Conservation (phyloP, 1,140 invertebrate species). For the Lepidurus packardi region DNA sequence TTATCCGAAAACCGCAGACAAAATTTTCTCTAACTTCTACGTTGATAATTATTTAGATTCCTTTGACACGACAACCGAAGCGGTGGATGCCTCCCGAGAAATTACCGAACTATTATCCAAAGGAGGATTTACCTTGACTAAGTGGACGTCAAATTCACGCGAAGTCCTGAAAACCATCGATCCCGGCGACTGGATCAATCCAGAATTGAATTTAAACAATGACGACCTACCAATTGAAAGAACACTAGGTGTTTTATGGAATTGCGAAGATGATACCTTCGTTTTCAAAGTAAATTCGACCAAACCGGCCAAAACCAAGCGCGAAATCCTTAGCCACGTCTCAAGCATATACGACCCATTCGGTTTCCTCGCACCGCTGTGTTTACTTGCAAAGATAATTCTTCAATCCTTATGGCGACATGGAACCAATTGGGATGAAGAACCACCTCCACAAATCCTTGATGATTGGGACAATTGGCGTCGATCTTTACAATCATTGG, state of each 20-base stretch:
- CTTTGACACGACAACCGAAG: conserved; percentile 31
- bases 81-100: neutral
- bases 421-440: conserved; percentile 36
- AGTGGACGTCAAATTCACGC: neutral
- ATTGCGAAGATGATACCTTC: conserved; percentile 32
- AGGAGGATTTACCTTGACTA: neutral
- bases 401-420: conserved; percentile 35
- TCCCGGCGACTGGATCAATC: no score
- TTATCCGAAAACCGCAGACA: conserved; percentile 19
- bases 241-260: neutral
- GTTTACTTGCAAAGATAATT: conserved; percentile 35
- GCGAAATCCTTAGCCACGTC: conserved; percentile 33
- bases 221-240: neutral
- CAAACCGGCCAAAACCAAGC: conserved; percentile 32
- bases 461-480: conserved; percentile 32
- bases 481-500: no score
- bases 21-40: conserved; percentile 35
- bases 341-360: conserved; percentile 37
- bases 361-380: conserved; percentile 34
- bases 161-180: neutral
- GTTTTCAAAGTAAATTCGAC: neutral
- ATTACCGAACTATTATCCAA: neutral
- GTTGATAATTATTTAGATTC: conserved; percentile 37
- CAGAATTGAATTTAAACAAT: no score
- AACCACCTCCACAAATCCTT: conserved; percentile 23